Evolutionary conservation across 2,113 vertebrate species (phyloP).

Genomic region (Toxotes chatareus): DNA sequence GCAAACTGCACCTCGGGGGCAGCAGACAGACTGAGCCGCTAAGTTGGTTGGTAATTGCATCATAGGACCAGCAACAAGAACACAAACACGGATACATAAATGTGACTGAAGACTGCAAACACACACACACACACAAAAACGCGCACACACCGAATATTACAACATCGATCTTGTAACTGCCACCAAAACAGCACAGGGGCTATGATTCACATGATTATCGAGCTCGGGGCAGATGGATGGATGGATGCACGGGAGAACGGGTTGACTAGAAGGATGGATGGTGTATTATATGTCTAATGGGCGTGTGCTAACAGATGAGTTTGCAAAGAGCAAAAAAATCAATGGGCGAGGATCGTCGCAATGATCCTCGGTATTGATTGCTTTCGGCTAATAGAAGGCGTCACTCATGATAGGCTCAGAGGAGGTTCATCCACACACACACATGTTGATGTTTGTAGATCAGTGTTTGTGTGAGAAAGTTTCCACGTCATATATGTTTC

Average conservation of each 20-base stretch:
- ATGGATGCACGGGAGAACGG: constrained; percentile 1
- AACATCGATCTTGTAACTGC: constrained; percentile 62
- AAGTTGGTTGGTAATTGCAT: constrained; percentile 47
- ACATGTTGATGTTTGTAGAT: constrained; percentile 8
- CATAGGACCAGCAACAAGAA: constrained; percentile 29
- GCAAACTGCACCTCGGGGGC: constrained; percentile 15
- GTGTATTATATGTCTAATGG: constrained; percentile 49
- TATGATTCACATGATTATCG: constrained; percentile 51
- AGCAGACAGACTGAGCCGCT: constrained; percentile 4
- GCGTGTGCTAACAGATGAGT: constrained; percentile 56
- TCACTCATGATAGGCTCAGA: not conserved
- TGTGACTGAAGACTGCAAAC: constrained; percentile 15
- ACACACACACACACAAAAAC: not conserved
- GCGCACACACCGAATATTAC: constrained; percentile 48
- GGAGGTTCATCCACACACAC: not conserved
- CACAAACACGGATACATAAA: constrained; percentile 44
- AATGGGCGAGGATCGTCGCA: constrained; percentile 39
- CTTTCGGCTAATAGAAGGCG: constrained; percentile 46
- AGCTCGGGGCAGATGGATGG: constrained; percentile 24
- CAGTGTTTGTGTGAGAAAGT: not conserved
- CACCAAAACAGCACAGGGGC: not conserved
- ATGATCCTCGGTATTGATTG: constrained; percentile 67
- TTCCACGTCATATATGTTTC: not conserved
- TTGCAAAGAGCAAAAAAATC: constrained; percentile 52
- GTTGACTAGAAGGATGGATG: constrained; percentile 34